Evolutionary conservation across 2,888 invertebrate species (phyloP).

Genomic region (Cephus nigrinus): DNA sequence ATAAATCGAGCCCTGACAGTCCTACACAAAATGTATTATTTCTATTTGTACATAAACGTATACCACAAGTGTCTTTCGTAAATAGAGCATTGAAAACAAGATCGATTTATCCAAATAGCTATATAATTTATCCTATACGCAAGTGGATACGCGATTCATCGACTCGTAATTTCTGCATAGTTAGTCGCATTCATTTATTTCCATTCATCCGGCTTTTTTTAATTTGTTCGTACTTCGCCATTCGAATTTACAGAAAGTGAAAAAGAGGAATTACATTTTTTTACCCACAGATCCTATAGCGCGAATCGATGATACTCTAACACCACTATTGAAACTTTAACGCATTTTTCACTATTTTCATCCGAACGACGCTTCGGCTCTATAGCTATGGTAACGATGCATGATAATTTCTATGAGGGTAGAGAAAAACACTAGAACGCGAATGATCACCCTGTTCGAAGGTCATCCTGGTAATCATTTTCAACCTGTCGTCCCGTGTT

Average conservation of each 20-base stretch:
- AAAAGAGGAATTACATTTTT: neutral
- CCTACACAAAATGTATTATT: neutral
- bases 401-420: neutral
- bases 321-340: neutral
- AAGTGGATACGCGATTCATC: neutral
- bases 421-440: neutral
- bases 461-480: slow-evolving; percentile 53
- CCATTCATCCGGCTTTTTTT: neutral
- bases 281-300: neutral
- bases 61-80: neutral
- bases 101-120: neutral
- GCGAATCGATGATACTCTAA: neutral
- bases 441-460: slow-evolving; percentile 14
- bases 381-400: neutral
- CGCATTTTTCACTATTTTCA: neutral
- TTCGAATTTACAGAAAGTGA: neutral
- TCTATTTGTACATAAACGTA: neutral
- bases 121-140: neutral
- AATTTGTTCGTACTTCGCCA: neutral
- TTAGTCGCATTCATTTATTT: neutral
- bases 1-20: neutral
- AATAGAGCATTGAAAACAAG: neutral
- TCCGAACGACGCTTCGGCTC: neutral
- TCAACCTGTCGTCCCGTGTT: slow-evolving; percentile 58
- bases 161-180: neutral